Conservation (phyloP, 2,797 vertebrate genomes). For the Buceros bicornis region DNA sequence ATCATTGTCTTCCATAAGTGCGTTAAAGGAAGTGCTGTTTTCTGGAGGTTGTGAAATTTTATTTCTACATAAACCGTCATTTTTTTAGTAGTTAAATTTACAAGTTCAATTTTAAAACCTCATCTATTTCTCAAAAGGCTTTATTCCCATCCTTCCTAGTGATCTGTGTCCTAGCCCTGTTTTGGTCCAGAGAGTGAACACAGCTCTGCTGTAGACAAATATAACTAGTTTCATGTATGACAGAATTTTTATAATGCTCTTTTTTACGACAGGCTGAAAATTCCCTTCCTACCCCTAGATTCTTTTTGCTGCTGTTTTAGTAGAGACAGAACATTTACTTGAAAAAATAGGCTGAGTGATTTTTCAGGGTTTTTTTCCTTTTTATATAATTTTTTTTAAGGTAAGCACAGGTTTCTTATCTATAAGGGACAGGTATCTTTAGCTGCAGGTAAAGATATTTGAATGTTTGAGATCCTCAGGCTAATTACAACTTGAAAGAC, state of each 20-base stretch:
- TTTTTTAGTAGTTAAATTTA: not conserved
- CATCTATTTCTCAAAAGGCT: not conserved
- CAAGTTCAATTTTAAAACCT: not conserved
- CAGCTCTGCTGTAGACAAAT: not conserved
- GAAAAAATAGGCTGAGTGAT: not conserved
- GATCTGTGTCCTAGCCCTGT: not conserved
- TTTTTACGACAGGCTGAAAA: not conserved
- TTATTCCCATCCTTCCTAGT: not conserved
- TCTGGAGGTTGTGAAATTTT: not conserved
- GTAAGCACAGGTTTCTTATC: not conserved
- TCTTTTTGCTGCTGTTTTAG: not conserved
- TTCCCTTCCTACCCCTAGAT: not conserved
- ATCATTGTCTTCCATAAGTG: not conserved
- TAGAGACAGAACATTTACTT: not conserved
- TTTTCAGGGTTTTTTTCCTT: not conserved
- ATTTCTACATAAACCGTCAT: not conserved
- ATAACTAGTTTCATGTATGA: not conserved
- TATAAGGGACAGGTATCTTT: not conserved
- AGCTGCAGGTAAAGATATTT: not conserved
- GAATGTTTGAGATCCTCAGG: not conserved
- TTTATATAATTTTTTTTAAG: not conserved
- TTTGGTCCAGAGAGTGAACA: not conserved
- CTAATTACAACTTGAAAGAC: slow-evolving; percentile 2
- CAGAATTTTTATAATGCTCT: not conserved
- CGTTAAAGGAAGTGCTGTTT: not conserved